Conservation (phyloP, 2,888 invertebrate species). For the Norana najaformis region DNA sequence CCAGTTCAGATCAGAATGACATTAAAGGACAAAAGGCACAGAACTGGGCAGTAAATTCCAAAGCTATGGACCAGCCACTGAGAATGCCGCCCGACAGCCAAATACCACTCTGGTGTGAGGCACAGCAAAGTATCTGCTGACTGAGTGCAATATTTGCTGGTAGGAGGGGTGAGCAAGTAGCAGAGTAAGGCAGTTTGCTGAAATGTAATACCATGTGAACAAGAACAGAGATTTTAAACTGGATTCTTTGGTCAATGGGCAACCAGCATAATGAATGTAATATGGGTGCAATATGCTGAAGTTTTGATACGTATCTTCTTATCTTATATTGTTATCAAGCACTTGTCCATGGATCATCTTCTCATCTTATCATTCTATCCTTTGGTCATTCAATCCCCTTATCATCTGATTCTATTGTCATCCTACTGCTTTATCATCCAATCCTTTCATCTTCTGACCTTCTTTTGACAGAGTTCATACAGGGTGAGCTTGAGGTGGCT, state of each 20-base stretch:
- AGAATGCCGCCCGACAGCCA: no score
- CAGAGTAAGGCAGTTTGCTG: neutral
- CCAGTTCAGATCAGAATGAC: neutral
- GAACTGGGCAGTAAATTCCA: no score
- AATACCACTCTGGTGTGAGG: no score
- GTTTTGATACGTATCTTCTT: neutral
- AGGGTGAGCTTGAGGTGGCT: conserved; percentile 57
- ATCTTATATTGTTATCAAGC: neutral
- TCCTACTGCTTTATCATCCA: neutral
- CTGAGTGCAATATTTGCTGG: neutral
- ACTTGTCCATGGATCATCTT: neutral
- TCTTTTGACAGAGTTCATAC: conserved; percentile 54
- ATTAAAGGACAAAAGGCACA: no score
- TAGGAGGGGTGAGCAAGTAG: neutral
- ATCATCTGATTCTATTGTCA: neutral
- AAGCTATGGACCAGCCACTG: no score
- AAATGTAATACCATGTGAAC: neutral
- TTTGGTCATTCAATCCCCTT: neutral
- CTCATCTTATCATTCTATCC: neutral
- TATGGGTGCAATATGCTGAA: no score
- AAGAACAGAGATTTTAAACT: neutral
- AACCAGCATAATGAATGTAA: neutral
- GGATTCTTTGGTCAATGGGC: neutral
- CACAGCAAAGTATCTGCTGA: neutral
- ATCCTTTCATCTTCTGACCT: conserved; percentile 45